phyloP scores from a whole-genome alignment of 2,113 vertebrate genomes.

The Proteles cristata region DNA sequence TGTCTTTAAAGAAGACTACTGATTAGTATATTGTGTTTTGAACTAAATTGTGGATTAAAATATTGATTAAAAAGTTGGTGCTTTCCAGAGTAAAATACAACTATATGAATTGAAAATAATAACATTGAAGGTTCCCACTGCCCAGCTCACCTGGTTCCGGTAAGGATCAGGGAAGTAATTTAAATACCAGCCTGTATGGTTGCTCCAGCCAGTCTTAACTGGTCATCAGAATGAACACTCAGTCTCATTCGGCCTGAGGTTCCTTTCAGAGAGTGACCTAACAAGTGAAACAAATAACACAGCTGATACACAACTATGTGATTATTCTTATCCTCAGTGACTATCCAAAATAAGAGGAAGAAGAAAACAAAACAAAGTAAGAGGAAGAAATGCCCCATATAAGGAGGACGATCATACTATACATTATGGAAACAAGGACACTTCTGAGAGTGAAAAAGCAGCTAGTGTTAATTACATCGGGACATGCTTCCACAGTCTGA shows the following conservation, averaged over 20 bases:
- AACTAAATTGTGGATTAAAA: not conserved
- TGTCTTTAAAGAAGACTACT: not conserved
- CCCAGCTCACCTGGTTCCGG: not conserved
- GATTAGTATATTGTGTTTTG: not conserved
- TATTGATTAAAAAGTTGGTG: not conserved
- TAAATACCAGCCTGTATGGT: not conserved
- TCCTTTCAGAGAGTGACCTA: not conserved
- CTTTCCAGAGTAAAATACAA: not conserved
- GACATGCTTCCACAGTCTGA: not conserved
- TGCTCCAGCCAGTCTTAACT: not conserved
- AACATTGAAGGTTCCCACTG: not conserved
- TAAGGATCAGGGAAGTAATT: not conserved
- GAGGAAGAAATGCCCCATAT: not conserved
- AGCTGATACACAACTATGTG: not conserved
- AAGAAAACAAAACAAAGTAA: not conserved
- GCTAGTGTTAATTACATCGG: not conserved
- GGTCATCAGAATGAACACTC: not conserved
- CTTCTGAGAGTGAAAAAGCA: not conserved
- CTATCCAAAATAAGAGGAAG: not conserved
- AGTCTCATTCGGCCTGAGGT: not conserved
- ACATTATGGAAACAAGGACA: not conserved
- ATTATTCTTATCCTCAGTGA: not conserved
- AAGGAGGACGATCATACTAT: not conserved
- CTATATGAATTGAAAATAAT: not conserved
- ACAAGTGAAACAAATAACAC: not conserved